These are phyloP conservation scores for Parthenolecanium corni DNA, from an alignment of 2,888 invertebrate species.

Conservation along the genomic window DNA sequence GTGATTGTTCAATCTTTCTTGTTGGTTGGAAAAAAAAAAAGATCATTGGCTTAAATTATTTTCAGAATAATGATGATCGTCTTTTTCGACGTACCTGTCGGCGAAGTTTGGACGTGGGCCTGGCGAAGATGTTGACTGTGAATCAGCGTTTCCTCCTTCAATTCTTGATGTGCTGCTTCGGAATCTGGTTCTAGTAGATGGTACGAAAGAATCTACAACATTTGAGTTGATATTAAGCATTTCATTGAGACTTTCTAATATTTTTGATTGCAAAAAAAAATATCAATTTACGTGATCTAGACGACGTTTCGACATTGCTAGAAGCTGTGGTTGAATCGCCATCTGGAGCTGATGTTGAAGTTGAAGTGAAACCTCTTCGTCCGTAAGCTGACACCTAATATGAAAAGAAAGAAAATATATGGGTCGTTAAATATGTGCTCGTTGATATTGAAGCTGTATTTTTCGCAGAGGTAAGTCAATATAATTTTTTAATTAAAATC, in stretches of 20 bases:
- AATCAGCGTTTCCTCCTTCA: constrained; percentile 4
- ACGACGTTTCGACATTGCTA: constrained; percentile 1
- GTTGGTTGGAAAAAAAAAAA: too few relatives aligned
- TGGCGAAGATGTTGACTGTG: background rate
- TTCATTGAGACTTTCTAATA: background rate
- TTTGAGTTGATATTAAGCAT: background rate
- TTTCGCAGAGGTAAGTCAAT: too few relatives aligned
- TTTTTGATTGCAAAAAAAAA: too few relatives aligned
- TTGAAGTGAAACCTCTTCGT: constrained; percentile 33
- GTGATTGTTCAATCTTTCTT: too few relatives aligned
- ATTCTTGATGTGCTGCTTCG: background rate
- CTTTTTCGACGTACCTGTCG: too few relatives aligned
- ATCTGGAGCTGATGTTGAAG: constrained; percentile 36
- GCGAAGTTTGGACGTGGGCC: background rate
- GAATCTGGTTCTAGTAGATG: constrained; percentile 2
- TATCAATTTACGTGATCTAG: constrained; percentile 8
- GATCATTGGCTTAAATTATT: too few relatives aligned
- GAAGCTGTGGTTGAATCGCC: background rate
- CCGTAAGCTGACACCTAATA: constrained; percentile 32
- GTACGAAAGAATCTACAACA: background rate
- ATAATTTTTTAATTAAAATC: too few relatives aligned
- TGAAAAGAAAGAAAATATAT: too few relatives aligned
- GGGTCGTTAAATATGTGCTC: background rate
- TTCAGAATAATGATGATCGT: too few relatives aligned
- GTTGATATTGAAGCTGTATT: background rate